phyloP scores from a whole-genome alignment of 2,888 invertebrate genomes.

The Stictocephala bisonia region DNA sequence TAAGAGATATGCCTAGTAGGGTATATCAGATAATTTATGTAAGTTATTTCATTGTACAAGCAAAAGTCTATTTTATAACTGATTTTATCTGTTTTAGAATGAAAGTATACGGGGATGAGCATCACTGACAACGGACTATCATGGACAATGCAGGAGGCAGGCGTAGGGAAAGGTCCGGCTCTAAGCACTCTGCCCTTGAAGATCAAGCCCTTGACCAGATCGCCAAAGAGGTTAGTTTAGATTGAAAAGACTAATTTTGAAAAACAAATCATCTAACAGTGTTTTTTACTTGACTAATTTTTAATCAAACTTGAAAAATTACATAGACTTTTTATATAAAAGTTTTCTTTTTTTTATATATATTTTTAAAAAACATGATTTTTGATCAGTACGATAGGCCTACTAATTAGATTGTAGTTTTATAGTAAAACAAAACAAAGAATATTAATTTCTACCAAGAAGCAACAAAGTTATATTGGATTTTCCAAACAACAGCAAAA shows the following conservation, averaged over 20 bases:
- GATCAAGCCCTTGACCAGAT: conserved; percentile 98
- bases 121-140: conserved; percentile 48
- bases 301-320: too few species aligned
- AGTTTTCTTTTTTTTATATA: background rate
- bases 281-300: background rate
- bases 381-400: too few species aligned
- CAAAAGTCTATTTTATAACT: too few species aligned
- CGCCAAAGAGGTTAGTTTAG: conserved; percentile 89
- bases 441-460: too few species aligned
- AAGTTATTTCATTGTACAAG: too few species aligned
- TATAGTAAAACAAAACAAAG: too few species aligned
- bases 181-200: conserved; percentile 96
- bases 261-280: background rate
- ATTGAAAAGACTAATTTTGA: background rate
- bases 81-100: background rate
- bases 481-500: too few species aligned
- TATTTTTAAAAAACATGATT: background rate
- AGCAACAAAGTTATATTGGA: too few species aligned
- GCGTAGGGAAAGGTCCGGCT: conserved; percentile 76
- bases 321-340: background rate
- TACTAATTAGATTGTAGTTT: too few species aligned
- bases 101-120: background rate
- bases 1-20: too few species aligned
- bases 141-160: conserved; percentile 71
- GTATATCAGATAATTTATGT: too few species aligned